Conservation (phyloP, 1,140 invertebrate genomes). For the Anthonomus grandis region DNA sequence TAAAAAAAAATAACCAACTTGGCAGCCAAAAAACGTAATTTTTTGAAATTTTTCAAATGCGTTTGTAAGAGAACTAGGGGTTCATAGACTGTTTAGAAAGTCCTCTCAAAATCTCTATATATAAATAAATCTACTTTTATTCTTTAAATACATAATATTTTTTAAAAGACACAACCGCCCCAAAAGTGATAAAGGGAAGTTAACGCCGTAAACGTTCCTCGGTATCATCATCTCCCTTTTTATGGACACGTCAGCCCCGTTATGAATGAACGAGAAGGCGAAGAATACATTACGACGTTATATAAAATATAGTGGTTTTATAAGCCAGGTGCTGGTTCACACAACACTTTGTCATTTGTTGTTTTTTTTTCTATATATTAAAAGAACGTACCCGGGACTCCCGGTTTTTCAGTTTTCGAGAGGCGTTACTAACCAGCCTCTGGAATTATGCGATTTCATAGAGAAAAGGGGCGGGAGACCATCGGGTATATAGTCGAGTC, state of each 20-base stretch:
- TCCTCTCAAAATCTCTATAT: too few relatives aligned
- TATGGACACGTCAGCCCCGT: slow-evolving; percentile 19
- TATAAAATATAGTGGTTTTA: slow-evolving; percentile 29
- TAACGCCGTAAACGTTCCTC: slow-evolving; percentile 30
- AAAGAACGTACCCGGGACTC: slow-evolving; percentile 9
- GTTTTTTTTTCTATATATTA: slow-evolving; percentile 21
- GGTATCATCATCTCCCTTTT: slow-evolving; percentile 29
- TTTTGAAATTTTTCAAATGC: too few relatives aligned
- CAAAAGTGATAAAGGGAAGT: slow-evolving; percentile 1
- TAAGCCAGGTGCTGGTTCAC: slow-evolving; percentile 39
- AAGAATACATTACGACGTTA: slow-evolving; percentile 26
- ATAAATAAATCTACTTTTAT: too few relatives aligned
- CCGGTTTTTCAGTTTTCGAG: slow-evolving; percentile 37
- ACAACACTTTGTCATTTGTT: slow-evolving; percentile 30
- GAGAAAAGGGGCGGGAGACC: slow-evolving; percentile 37
- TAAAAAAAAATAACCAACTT: too few relatives aligned
- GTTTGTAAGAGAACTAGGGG: too few relatives aligned
- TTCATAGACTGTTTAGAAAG: too few relatives aligned
- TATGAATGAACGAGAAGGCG: slow-evolving; percentile 16
- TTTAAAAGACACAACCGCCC: too few relatives aligned
- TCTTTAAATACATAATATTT: too few relatives aligned
- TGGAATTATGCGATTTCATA: slow-evolving; percentile 45
- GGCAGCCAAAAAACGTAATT: too few relatives aligned
- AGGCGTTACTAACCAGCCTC: slow-evolving; percentile 42
- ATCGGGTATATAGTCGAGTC: slow-evolving; percentile 18